phyloP scores from a whole-genome alignment of 2,113 vertebrate species.

The Merops nubicus region DNA sequence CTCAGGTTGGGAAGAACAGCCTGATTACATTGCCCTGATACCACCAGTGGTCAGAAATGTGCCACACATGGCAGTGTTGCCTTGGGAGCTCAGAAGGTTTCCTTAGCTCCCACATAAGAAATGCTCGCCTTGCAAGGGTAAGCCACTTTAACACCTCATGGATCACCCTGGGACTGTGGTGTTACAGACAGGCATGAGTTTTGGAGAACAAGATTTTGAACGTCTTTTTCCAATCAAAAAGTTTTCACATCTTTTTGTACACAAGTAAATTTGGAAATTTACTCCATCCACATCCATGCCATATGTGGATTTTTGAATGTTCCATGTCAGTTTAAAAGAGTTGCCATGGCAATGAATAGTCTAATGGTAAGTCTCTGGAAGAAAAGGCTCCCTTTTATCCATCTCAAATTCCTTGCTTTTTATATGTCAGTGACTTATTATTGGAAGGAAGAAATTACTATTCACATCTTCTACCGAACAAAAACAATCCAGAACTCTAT shows the following conservation, averaged over 20 bases:
- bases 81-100: neutral
- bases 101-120: neutral
- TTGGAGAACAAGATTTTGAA: neutral
- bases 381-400: neutral
- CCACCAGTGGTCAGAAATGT: fast-evolving
- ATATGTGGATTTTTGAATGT: neutral
- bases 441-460: neutral
- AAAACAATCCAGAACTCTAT: neutral
- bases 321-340: neutral
- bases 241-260: too few relatives aligned
- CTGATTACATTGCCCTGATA: neutral
- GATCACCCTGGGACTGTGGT: neutral
- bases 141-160: neutral
- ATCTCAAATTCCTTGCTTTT: neutral
- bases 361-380: neutral
- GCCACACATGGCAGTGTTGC: fast-evolving
- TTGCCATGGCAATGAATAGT: conserved; percentile 42
- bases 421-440: neutral
- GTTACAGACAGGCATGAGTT: neutral
- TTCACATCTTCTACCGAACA: neutral
- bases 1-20: neutral
- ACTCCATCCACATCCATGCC: neutral
- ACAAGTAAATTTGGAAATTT: neutral
- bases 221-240: too few relatives aligned
- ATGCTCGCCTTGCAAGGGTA: neutral